A percentile compares a stretch with the other conserved stretches of the same genome.
phyloP scores from a whole-genome alignment of 2,113 vertebrate species.

The Forbesichthys agassizii region DNA sequence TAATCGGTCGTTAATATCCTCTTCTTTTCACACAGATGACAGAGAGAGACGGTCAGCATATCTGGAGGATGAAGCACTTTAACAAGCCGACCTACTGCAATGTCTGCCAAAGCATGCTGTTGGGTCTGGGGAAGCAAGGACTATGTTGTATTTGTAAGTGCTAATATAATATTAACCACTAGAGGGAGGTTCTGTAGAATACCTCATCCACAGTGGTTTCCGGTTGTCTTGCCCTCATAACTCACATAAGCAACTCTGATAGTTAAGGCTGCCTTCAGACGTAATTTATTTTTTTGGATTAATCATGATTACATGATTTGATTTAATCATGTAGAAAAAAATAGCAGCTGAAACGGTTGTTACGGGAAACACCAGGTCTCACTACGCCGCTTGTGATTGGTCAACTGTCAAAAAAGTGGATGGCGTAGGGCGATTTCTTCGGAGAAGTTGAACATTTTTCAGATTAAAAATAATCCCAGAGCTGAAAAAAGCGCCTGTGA shows the following conservation, averaged over 20 bases:
- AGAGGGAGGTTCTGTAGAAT: slow-evolving; percentile 31
- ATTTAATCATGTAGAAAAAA: no score
- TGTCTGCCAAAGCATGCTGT: slow-evolving; percentile 83
- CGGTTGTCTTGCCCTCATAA: background rate
- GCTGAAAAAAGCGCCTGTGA: no score
- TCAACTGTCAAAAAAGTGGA: no score
- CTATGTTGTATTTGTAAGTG: slow-evolving; percentile 88
- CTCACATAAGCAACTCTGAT: no score
- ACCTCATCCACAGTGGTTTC: background rate
- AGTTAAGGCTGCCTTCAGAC: no score
- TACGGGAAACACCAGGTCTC: no score
- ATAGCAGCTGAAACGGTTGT: no score
- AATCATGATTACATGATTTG: no score
- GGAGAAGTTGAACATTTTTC: no score
- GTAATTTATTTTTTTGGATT: background rate
- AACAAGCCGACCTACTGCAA: slow-evolving; percentile 86
- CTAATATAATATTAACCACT: slow-evolving; percentile 26
- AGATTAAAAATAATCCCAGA: no score
- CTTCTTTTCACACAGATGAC: slow-evolving; percentile 73
- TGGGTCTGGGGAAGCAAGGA: slow-evolving; percentile 89
- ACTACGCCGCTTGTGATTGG: no score
- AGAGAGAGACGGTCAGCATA: slow-evolving; percentile 86
- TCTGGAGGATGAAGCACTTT: slow-evolving; percentile 91
- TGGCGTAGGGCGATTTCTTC: no score
- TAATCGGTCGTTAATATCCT: background rate